Evolutionary conservation across 2,888 invertebrate species (phyloP), one percentile per base, ranked within the genome.

Genomic region (Oligia latruncula): DNA sequence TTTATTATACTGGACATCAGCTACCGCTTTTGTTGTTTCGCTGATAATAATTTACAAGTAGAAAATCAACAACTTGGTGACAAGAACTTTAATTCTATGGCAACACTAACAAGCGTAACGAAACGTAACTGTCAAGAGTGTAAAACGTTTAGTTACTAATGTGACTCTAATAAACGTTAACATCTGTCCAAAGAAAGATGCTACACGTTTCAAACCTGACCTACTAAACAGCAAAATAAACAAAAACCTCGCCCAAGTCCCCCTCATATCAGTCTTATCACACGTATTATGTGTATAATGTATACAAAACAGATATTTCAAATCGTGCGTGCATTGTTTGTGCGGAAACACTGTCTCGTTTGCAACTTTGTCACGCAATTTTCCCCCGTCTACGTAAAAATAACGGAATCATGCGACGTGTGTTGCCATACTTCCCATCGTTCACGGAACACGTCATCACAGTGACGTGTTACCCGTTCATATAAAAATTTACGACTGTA

Each of bases 401-500:
- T 92, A 92, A 92, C 92, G 77, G 75, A 80, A 74, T n/a, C 82
- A 70, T 75, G 80, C 72, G 74, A 81, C 83, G 74, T 81, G 73
- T 89, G 90, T 89, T 90, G 86, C 90, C 90, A 87, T 87, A 92
- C 89, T 90, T 92, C 90, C 89, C 90, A 83, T 86, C 92, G 89
- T 90, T 91, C 90, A 89, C 90, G 74, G 70, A 90, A 85, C 90
- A 88, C 90, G 88, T 91, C 92, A 93, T 92, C 92, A 90, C 90
- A 81, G 90, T 93, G 93, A 92, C 93, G 93, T 93, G 93, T 92
- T 89, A 88, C 92, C 88, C 88, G 92, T 91, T 92, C 92, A 91
- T 93, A 94, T 95, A 95, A 95, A 95, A 95, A 95, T 93, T 95
- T 95, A 95, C 93, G 94, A 94, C 84, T 90, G 91, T 91, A 88